phyloP scores from a whole-genome alignment of 2,113 vertebrate genomes.

The Pontoporia blainvillei region DNA sequence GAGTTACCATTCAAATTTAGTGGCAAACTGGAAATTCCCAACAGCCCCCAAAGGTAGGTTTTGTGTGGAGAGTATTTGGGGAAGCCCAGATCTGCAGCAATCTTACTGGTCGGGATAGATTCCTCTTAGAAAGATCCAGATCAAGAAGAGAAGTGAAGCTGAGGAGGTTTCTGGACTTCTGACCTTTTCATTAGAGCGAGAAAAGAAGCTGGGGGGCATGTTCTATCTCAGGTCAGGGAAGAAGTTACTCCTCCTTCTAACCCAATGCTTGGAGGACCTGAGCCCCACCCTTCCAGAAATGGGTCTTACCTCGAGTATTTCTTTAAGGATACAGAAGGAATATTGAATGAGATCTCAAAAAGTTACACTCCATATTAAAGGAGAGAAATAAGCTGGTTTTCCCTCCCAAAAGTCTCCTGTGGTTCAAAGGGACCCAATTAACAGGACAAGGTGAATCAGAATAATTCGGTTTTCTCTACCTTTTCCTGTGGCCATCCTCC shows the following conservation, averaged over 20 bases:
- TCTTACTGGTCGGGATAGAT: neutral
- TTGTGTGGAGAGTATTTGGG: neutral
- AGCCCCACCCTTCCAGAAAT: neutral
- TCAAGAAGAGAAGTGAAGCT: neutral
- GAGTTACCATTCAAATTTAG: neutral
- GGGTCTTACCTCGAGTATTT: neutral
- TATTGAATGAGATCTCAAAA: constrained; percentile 39
- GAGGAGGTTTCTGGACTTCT: neutral
- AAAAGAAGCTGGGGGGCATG: neutral
- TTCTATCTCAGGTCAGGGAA: neutral
- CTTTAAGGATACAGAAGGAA: constrained; percentile 34
- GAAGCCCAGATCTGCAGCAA: neutral
- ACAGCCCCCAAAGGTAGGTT: accelerated
- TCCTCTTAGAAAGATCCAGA: neutral
- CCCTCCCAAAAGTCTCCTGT: neutral
- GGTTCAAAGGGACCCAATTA: constrained; percentile 11
- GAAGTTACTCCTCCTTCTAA: neutral
- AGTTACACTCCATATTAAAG: constrained; percentile 10
- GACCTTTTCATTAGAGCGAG: neutral
- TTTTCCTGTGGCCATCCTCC: neutral
- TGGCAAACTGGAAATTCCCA: neutral
- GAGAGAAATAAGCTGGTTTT: neutral
- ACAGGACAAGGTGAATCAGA: constrained; percentile 42
- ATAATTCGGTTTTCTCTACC: constrained; percentile 39
- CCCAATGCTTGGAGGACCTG: neutral